Percentiles rank a stretch among this genome's conserved stretches.
Evolutionary conservation across 2,113 vertebrate genomes (phyloP).

Genomic region (Eublepharis macularius): DNA sequence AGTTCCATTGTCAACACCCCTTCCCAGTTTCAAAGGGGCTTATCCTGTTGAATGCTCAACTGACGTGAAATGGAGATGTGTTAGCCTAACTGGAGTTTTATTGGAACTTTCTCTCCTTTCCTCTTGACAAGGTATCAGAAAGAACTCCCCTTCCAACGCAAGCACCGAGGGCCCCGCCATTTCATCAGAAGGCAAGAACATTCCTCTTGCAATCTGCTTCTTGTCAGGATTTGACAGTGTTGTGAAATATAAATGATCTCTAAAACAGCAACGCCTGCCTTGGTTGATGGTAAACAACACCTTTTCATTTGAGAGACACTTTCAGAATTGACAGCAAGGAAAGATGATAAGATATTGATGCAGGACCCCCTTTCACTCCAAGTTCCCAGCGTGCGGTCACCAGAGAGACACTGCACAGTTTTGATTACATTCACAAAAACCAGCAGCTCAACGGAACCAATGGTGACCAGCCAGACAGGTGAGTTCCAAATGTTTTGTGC

Average conservation of each 20-base stretch:
- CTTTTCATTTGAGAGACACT: conserved; percentile 57
- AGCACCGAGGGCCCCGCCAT: conserved; percentile 23
- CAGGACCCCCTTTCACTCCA: conserved; percentile 18
- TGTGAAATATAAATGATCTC: conserved; percentile 71
- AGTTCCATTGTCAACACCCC: no score
- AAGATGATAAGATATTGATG: conserved; percentile 57
- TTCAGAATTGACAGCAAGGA: conserved; percentile 64
- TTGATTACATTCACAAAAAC: not conserved
- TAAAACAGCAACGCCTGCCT: conserved; percentile 54
- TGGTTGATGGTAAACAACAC: conserved; percentile 60
- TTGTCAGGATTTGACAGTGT: conserved; percentile 67
- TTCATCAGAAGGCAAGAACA: conserved; percentile 60
- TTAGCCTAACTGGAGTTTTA: conserved; percentile 45
- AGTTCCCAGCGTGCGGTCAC: not conserved
- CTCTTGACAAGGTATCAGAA: conserved; percentile 53
- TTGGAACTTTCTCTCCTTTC: conserved; percentile 24
- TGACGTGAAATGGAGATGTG: conserved; percentile 46
- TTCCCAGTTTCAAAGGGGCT: conserved; percentile 9
- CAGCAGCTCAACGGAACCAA: not conserved
- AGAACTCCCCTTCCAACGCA: conserved; percentile 38
- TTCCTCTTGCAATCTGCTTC: conserved; percentile 67
- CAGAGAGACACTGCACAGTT: not conserved
- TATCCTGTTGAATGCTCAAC: conserved; percentile 31
- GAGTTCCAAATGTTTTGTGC: not conserved
- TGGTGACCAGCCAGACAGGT: not conserved